Evolutionary conservation across 2,888 invertebrate genomes (phyloP), one percentile per base, ranked within the genome.

Genomic region (Drosophila quinaria): DNA sequence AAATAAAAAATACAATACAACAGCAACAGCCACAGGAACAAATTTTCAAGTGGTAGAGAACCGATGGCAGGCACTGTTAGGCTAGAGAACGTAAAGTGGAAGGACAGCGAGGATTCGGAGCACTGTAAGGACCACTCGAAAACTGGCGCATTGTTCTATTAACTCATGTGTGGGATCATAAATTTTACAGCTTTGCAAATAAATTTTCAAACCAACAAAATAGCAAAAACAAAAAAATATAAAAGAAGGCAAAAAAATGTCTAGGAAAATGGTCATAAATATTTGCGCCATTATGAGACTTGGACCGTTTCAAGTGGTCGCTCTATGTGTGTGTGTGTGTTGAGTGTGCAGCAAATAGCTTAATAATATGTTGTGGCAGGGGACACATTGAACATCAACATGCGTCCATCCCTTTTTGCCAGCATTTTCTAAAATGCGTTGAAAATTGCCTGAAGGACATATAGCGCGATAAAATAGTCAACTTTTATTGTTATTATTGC

Each of bases 131-230:
- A 65, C 54, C 72, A 59, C 84, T 81, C 42, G 46, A 65, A 67
- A 44, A 41, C 62, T 50, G 60, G 63, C 84, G 54, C 82, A 82
- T 82, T 82, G 86, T 82, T 86, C 88, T 80, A 88, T 82, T 82
- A 82, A 82, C 81, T 81, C 86, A 74, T 89, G 85, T 81, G 87
- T 87, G 81, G 79, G 51, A 78, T 81, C 79, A 85, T 85, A 85
- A 87, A 89, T 85, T 85, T 89, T 74, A 84, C 69, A 81, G 89
- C 89, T 74, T 83, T 84, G 76, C 74, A 81, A 89, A 85, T 84
- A 89, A 87, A 87, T 84, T 86, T 56, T 64, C 22, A 51, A 47
- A 60, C 56, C 42, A 39, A 44, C 54, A 54, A 62, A 50, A 67
- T 66, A 69, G 56, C 55, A 49, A 62, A 64, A 68, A 37, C 11